Evolutionary conservation across 2,888 invertebrate species (phyloP), one percentile per base, ranked within the genome.

Genomic region (Amiota communis): DNA sequence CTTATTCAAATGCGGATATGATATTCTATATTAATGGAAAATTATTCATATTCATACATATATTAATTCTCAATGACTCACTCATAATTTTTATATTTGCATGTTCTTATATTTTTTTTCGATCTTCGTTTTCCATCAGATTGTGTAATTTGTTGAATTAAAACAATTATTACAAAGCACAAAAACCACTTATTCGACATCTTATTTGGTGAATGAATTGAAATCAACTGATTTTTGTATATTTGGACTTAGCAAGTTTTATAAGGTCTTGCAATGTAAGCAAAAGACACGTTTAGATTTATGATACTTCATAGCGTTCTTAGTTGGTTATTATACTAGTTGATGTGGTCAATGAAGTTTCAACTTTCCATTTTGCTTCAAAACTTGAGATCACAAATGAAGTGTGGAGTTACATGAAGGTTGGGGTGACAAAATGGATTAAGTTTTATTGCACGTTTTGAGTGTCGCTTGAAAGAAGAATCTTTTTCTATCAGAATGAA

Each of bases 51-150:
- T 15, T 11, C 15, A 17, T 48, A n/a, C n/a, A n/a, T n/a, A 20
- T 17, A 17, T 64, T 48, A 9, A n/a, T 46, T 47, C 9, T 13
- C 10, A 11, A 36, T 13, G 36, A 68, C 67, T 68, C 13, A 68
- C 67, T 68, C 67, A 68, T 53, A 53, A 36, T 23, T 51, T 23
- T 68, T 51, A 23, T 20, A 68, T 51, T 68, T 68, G 23, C 48
- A 68, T n/a, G 20, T 51, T 65, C 48, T 23, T n/a, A 17, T 65
- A 48, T 48, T 47, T 6, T 36, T 47, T 36, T 46, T 20, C 3
- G n/a, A 17, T 48, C 11, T 48, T 65, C 48, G 49, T n/a, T 53
- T 68, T 68, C 13, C 67, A 51, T 53, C 4, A 23, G 20, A 53
- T 53, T n/a, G 53, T 13, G 46, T 13, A 17, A 63, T 46, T 63